Evolutionary conservation across 2,113 vertebrate species (phyloP), one percentile per base, ranked within the genome.

Genomic region (Apteryx mantelli): DNA sequence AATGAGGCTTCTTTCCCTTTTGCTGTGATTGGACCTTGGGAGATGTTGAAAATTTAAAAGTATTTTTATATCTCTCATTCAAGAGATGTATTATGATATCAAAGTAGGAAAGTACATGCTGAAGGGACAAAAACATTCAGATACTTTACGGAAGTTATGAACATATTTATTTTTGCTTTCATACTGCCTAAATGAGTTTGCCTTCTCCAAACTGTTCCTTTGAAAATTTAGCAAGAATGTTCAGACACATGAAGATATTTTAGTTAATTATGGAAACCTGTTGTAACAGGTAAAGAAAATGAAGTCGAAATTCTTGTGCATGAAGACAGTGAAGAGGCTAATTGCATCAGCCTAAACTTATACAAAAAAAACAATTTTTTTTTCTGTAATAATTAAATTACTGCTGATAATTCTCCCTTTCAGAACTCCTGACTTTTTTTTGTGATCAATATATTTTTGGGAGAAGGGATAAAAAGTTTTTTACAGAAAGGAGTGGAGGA

Each of bases 301-400:
- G 1, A 88, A 60, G 18, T 75, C 40, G 53, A 9, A 87, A 68
- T 26, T 60, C 56, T 71, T 76, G 9, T 11, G 17, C 4, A 4
- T 16, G 22, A 11, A 79, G 32, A 40, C 8, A 70, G 11, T 18
- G 50, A 79, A 80, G 26, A 38, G 17, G 9, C 5, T 75, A 88
- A 68, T n/a, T 69, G 13, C 22, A 58, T 30, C 16, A 77, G 18
- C 9, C 13, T 40, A 34, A 21, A 19, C 15, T 75, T 7, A 32
- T 74, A 16, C 5, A 34, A 73, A 64, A 40, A 20, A 0, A 0
- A 2, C 36, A 38, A 38, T 38, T 13, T 6, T 42, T 38, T 73
- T 38, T 44, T 83, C 56, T 2, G 21, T 22, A 69, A 42, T 75
- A 85, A 19, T 12, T 38, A 22, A 30, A 79, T 46, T 21, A 50